Conservation (phyloP, 1,140 invertebrate species). For the Coelopa frigida region DNA sequence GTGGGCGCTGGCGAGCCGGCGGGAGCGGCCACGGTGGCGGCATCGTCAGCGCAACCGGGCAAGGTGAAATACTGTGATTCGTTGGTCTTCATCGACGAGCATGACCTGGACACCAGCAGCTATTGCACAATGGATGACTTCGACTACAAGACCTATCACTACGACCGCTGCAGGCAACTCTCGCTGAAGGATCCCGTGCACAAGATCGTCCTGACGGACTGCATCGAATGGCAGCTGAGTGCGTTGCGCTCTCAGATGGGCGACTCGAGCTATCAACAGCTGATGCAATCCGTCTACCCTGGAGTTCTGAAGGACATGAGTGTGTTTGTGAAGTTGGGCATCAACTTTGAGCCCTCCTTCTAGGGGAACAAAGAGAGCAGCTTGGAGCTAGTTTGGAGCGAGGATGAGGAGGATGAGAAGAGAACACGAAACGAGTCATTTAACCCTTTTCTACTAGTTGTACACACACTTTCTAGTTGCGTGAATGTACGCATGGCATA, state of each 20-base stretch:
- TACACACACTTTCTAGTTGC: too few relatives aligned
- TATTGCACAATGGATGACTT: constrained; percentile 28
- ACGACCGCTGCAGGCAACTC: constrained; percentile 53
- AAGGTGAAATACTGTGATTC: constrained; percentile 33
- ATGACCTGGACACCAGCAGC: constrained; percentile 27
- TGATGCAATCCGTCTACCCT: constrained; percentile 59
- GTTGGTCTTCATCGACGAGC: constrained; percentile 38
- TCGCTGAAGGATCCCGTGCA: constrained; percentile 62
- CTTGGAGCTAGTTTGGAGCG: too few relatives aligned
- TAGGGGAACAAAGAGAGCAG: too few relatives aligned
- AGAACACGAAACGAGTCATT: too few relatives aligned
- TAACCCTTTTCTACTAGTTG: too few relatives aligned
- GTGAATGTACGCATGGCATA: too few relatives aligned
- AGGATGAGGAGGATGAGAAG: too few relatives aligned
- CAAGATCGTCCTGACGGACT: constrained; percentile 59
- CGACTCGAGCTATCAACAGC: constrained; percentile 57
- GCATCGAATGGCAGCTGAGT: constrained; percentile 58
- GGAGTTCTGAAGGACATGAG: constrained; percentile 61
- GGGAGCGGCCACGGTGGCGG: too few relatives aligned
- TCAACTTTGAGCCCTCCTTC: too few relatives aligned
- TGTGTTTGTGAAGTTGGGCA: constrained; percentile 29
- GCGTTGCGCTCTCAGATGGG: constrained; percentile 56
- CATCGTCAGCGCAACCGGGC: too few relatives aligned
- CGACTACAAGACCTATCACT: constrained; percentile 39
- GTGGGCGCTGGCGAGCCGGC: neutral